Percentiles rank a stretch among this genome's conserved stretches.
Evolutionary conservation across 2,797 vertebrate species (phyloP).

Genomic region (Anguilla obscura): DNA sequence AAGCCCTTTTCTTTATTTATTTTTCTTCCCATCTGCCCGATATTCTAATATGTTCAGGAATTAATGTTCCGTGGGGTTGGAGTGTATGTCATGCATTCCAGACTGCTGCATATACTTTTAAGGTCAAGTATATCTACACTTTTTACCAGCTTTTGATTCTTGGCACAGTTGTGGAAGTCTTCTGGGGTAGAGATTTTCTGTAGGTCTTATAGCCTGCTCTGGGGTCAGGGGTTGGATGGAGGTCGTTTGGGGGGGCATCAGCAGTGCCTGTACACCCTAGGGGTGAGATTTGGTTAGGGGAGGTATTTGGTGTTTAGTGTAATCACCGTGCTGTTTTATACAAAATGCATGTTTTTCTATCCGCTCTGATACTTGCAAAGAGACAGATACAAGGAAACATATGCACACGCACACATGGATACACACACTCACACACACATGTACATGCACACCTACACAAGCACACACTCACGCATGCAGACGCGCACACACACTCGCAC

Average conservation of each 20-base stretch:
- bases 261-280: not conserved
- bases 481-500: too few species aligned
- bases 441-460: not conserved
- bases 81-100: not conserved
- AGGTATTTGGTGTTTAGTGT: not conserved
- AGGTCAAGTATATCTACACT: not conserved
- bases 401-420: not conserved
- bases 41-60: not conserved
- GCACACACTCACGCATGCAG: not conserved
- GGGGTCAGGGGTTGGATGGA: not conserved
- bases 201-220: not conserved
- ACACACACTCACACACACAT: too few species aligned
- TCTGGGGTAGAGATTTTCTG: not conserved
- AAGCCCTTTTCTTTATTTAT: not conserved
- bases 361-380: too few species aligned
- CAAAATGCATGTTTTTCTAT: not conserved
- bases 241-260: not conserved
- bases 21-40: not conserved
- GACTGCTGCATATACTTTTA: not conserved
- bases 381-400: too few species aligned
- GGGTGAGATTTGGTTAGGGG: too few species aligned
- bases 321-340: not conserved
- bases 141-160: constrained; percentile 37
- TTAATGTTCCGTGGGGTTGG: not conserved
- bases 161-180: constrained; percentile 32